These are phyloP conservation scores for Lutraria lutraria DNA, from an alignment of 2,888 invertebrate species.

Conservation along the genomic window DNA sequence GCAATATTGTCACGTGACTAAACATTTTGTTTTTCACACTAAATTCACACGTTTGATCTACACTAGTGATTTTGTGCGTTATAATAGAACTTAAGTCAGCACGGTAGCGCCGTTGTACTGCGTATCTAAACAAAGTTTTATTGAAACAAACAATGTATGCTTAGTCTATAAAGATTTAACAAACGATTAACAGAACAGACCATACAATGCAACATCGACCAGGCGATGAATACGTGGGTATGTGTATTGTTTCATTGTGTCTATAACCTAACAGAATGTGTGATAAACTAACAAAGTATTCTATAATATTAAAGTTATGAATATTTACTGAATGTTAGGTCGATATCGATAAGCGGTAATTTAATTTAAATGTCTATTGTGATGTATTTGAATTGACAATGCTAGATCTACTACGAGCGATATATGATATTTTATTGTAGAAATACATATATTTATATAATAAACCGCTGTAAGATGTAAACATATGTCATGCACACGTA, in stretches of 20 bases:
- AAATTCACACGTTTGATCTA: constrained; percentile 37
- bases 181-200: background rate
- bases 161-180: constrained; percentile 22
- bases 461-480: background rate
- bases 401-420: background rate
- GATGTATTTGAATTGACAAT: background rate
- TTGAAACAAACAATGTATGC: constrained; percentile 18
- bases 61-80: background rate
- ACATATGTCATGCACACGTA: background rate
- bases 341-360: background rate
- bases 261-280: background rate
- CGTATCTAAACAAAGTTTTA: constrained; percentile 26
- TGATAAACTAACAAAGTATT: background rate
- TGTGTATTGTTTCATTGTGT: background rate
- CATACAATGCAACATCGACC: background rate
- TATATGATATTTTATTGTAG: background rate
- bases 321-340: background rate
- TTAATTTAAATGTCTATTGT: constrained; percentile 1
- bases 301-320: background rate
- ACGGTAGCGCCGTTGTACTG: background rate
- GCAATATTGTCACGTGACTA: background rate
- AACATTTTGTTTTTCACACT: background rate
- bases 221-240: background rate
- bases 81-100: constrained; percentile 21
- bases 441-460: background rate